Conservation (phyloP, 1,140 invertebrate genomes). For the Drosophila tsacasi region DNA sequence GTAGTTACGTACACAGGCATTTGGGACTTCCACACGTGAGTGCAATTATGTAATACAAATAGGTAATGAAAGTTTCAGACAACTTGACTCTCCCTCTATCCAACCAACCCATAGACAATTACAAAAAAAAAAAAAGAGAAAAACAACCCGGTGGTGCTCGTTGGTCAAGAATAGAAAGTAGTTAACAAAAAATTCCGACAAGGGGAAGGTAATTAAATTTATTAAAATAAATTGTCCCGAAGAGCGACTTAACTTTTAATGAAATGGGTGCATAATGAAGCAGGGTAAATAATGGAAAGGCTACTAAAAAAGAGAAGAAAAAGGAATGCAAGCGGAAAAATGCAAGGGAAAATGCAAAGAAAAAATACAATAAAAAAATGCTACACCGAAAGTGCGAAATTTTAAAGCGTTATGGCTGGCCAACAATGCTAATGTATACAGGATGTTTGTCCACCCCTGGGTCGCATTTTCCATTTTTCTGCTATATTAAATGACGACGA, state of each 20-base stretch:
- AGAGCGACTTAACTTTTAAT: slow-evolving; percentile 68
- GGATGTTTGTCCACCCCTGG: slow-evolving; percentile 1
- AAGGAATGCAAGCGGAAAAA: not conserved
- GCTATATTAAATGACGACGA: slow-evolving; percentile 58
- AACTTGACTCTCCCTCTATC: slow-evolving; percentile 8
- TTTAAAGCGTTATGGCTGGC: slow-evolving; percentile 45
- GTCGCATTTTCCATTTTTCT: slow-evolving; percentile 20
- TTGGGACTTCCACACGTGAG: slow-evolving; percentile 45
- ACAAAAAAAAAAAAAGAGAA: slow-evolving; percentile 49
- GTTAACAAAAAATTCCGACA: slow-evolving; percentile 24
- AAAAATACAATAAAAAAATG: slow-evolving; percentile 12
- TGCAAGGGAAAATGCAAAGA: not conserved
- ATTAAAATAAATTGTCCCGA: slow-evolving; percentile 75
- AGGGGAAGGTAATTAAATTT: slow-evolving; percentile 68
- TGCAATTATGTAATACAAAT: slow-evolving; percentile 78
- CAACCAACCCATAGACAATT: slow-evolving; percentile 54
- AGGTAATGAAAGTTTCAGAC: slow-evolving; percentile 73
- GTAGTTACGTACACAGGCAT: slow-evolving; percentile 25
- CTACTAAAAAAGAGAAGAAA: not conserved
- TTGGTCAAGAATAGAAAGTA: slow-evolving; percentile 48
- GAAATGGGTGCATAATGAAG: slow-evolving; percentile 59
- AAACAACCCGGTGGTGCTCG: not conserved
- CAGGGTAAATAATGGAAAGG: slow-evolving; percentile 31
- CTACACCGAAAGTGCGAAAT: slow-evolving; percentile 21
- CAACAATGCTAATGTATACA: slow-evolving; percentile 42